A percentile compares a stretch with the other conserved stretches of the same genome.
Evolutionary conservation across 2,888 invertebrate genomes (phyloP).

Genomic region (Cactoblastis cactorum): DNA sequence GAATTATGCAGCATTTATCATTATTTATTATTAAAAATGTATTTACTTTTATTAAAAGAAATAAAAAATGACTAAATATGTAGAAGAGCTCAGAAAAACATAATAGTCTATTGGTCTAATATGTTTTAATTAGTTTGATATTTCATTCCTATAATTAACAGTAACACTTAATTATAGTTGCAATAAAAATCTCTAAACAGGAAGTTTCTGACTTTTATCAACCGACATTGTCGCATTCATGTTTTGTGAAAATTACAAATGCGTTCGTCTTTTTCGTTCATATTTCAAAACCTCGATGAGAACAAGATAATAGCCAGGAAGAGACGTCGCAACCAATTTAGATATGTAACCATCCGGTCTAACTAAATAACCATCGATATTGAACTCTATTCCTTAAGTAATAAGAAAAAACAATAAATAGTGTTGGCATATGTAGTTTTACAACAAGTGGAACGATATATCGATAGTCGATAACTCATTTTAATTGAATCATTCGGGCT

Average conservation of each 20-base stretch:
- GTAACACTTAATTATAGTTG: slow-evolving; percentile 1
- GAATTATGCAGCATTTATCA: no score
- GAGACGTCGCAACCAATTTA: slow-evolving; percentile 14
- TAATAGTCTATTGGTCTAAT: no score
- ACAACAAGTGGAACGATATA: slow-evolving; percentile 36
- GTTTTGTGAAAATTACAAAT: slow-evolving; percentile 13
- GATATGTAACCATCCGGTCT: slow-evolving; percentile 12
- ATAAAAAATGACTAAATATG: neutral
- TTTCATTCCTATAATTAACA: neutral
- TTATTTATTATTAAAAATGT: no score
- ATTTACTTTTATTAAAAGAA: no score
- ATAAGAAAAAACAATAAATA: slow-evolving; percentile 10
- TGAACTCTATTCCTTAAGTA: slow-evolving; percentile 4
- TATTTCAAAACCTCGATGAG: slow-evolving; percentile 14
- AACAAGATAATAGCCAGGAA: slow-evolving; percentile 15
- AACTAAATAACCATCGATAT: slow-evolving; percentile 1
- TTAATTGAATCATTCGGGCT: slow-evolving; percentile 70
- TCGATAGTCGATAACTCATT: slow-evolving; percentile 63
- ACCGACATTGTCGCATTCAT: slow-evolving; percentile 7
- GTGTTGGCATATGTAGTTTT: slow-evolving; percentile 15
- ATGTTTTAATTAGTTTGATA: neutral
- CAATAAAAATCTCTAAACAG: slow-evolving; percentile 3
- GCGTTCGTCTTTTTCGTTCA: slow-evolving; percentile 4
- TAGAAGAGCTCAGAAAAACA: no score
- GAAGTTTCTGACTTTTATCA: neutral